Base-by-base conservation (phyloP, 2,113 vertebrate genomes). In the Campylomormyrus numenius region DNA sequence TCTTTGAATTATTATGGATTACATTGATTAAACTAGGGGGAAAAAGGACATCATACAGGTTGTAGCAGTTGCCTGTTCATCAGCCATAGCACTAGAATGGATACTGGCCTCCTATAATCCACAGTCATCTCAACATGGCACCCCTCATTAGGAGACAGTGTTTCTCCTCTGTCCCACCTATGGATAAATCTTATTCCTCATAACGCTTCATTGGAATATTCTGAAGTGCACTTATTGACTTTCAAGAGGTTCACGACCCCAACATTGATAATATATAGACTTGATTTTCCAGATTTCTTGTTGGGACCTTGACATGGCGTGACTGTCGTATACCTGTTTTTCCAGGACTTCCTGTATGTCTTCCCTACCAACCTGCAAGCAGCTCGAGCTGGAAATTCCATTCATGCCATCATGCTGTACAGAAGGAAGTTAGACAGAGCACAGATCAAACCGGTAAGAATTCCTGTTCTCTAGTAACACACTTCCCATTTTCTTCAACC, bases 371-470 rank as follows among this genome's bases (percentile, higher is more conserved):
- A 92, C 45, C 56, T 97, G 31, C 98, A 98, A 94, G 97, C 98
- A 0, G 98, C 98, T 39, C 95, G 98, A 91, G 98, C 98, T n/a
- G 98, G 97, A 66, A 99, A 99, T 35, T 92, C 96, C 91, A 97
- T 99, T 93, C 97, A 99, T 31, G 94, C 98, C 62, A 95, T 97
- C 91, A 96, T 99, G 94, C 94, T 98, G 4, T 99, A 99, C 93
- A 95, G 98, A 70, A 97, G 97, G 89, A 97, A 97, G 92, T 95
- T 99, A 91, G 98, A 99, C 95, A 94, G 98, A 85, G 98, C 98
- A 80, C 97, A 99, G 91, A 95, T 99, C 92, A 97, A 97, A 91
- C 98, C 98, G n/a, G 98, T 99, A 94, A 70, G 97, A 96, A 19
- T n/a, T 11, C 15, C 42, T 35, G 6, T 42, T 21, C 19, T 86